Evolutionary conservation across 1,140 invertebrate genomes (phyloP).

Genomic region (Calephelis nemesis): DNA sequence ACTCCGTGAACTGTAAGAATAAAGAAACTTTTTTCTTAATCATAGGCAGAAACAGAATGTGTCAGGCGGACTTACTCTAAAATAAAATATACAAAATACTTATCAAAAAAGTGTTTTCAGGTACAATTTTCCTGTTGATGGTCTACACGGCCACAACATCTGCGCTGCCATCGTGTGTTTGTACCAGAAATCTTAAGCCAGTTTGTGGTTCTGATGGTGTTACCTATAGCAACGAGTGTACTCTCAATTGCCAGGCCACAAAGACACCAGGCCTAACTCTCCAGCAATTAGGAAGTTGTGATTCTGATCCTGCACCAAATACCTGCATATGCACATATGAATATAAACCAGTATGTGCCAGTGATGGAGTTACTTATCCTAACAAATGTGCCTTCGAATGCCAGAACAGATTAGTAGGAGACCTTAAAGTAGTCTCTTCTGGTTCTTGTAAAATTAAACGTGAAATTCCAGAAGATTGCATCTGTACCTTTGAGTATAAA

Average conservation of each 20-base stretch:
- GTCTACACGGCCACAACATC: conserved; percentile 32
- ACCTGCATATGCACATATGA: conserved; percentile 18
- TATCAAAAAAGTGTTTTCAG: conserved; percentile 29
- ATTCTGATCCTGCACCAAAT: neutral
- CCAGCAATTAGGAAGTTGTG: conserved; percentile 26
- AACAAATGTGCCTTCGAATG: conserved; percentile 1
- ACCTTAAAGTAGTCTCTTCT: neutral
- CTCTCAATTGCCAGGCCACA: conserved; percentile 59
- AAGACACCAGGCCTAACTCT: conserved; percentile 30
- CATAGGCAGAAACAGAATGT: too few species aligned
- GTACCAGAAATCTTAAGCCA: conserved; percentile 69
- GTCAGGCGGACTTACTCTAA: too few species aligned
- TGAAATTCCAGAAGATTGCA: conserved; percentile 18
- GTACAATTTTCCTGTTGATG: conserved; percentile 35
- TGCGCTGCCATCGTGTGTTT: conserved; percentile 62
- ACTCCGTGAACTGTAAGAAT: too few species aligned
- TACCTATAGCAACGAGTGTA: conserved; percentile 76
- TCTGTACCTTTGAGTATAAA: conserved; percentile 29
- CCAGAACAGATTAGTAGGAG: neutral
- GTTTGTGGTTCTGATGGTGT: conserved; percentile 74
- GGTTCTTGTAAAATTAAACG: neutral
- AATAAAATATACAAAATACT: too few species aligned
- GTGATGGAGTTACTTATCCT: neutral
- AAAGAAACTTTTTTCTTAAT: too few species aligned
- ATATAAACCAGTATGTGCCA: conserved; percentile 6